Evolutionary conservation across 2,113 vertebrate species (phyloP), one percentile per base, ranked within the genome.

Genomic region (Nesoenas mayeri): DNA sequence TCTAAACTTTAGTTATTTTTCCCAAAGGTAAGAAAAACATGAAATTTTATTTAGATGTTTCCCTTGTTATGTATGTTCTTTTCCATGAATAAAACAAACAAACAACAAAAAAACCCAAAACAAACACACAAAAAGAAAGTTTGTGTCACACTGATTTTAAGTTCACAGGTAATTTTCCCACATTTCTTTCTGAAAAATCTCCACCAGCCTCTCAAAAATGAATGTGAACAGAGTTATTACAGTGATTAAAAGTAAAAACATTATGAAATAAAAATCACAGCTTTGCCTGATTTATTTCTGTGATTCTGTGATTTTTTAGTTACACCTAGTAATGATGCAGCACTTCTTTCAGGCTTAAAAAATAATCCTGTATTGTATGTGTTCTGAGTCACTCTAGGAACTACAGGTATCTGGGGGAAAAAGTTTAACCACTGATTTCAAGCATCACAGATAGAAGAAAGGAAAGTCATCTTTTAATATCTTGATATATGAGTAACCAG

Each of bases 321-420:
- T 57, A 40, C 5, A 26, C 5, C 7, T 54, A 16, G 2, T 34
- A 54, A 53, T 16, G 15, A 34, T 29, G 15, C 14, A 65, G 2
- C 4, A 47, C 51, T 84, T 53, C 5, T 74, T 74, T 67, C 56
- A 60, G 69, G 32, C 13, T 26, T 71, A 56, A 74, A 48, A 44
- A 62, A 44, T 36, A 38, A 24, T 58, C 12, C 3, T 1, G 0
- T 18, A 18, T 6, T 62, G 4, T 34, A 3, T 58, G 2, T 70
- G 4, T 36, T 85, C n/a, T 61, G 38, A 60, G 38, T 29, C 6
- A 69, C 34, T n/a, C 8, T 5, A 53, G 8, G 21, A 57, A 5
- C n/a, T 50, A 65, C 8, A 44, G 7, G 3, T 20, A 40, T 42
- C 21, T n/a, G 6, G 4, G 32, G 14, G 13, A 79, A 79, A 61